Base-by-base conservation (phyloP, 2,113 vertebrate species). In the Spea bombifrons region DNA sequence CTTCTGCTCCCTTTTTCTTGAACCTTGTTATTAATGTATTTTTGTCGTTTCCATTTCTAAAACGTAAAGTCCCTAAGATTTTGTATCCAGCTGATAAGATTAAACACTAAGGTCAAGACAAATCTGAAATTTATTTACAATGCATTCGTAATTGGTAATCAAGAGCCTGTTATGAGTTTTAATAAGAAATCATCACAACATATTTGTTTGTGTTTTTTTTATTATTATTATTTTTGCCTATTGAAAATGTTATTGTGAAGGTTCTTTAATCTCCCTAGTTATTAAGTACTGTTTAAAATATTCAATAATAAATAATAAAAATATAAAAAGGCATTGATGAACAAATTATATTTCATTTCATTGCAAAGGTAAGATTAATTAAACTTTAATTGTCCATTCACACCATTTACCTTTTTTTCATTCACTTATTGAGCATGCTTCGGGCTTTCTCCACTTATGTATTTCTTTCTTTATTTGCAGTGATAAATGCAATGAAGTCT, bases 401-500 rank as follows among this genome's bases (percentile, higher is more conserved):
- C 30, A 30, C 30, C 30, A 30, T 30, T 30, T 30, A 1, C 30
- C 30, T 30, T 2, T 30, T 30, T 30, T 30, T 30, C 30, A 30
- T 30, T 30, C 2, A 30, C 30, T 30, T 30, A 30, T 30, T 30
- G 30, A 30, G 30, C 30, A 30, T 30, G 30, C 30, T 30, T 30
- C 30, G 30, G 30, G 30, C 30, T 30, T 30, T 30, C 30, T 30
- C 30, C 30, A 30, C 30, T 30, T 30, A 30, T 30, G 30, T 52
- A 12, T 73, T 67, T 10, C 0, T 68, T 4, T 50, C 49, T 85
- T 86, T 81, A 66, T 83, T 86, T 74, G 6, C 83, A 98, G 97
- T 98, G 75, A 94, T 81, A 76, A 91, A 94, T 81, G 95, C 97
- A 76, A 89, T 97, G 94, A 83, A 82, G 82, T 94, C 95, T 52